Percentiles rank a stretch among this genome's conserved stretches.
phyloP scores from a whole-genome alignment of 2,888 invertebrate genomes.

The Fragum sueziense region DNA sequence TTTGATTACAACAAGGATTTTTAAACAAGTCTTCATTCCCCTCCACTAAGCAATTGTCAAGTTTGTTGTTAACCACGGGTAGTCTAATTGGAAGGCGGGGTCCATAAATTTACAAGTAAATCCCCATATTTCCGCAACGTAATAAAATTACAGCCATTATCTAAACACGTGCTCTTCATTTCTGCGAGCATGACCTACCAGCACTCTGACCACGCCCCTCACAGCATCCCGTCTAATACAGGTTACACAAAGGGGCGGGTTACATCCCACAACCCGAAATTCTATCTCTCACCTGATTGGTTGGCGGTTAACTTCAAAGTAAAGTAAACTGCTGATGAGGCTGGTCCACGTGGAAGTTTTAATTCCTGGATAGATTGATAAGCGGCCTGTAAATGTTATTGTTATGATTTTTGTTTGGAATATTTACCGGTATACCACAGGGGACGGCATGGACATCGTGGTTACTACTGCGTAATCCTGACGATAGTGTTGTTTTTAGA shows the following conservation, averaged over 20 bases:
- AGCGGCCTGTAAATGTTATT: constrained; percentile 48
- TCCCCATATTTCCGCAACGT: constrained; percentile 12
- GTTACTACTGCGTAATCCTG: too few relatives aligned
- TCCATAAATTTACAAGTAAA: constrained; percentile 8
- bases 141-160: constrained; percentile 15
- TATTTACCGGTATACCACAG: constrained; percentile 28
- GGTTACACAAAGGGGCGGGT: constrained; percentile 2
- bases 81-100: constrained; percentile 37
- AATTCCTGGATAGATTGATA: constrained; percentile 44
- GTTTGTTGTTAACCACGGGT: constrained; percentile 22
- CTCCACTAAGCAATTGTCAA: background rate
- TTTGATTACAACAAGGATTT: background rate
- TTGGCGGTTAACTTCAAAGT: constrained; percentile 39
- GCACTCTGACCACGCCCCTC: background rate
- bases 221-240: constrained; percentile 5
- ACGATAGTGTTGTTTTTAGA: too few relatives aligned
- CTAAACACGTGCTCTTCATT: constrained; percentile 25
- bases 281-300: constrained; percentile 35
- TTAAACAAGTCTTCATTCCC: background rate
- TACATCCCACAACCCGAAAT: background rate
- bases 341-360: constrained; percentile 26
- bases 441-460: constrained; percentile 38
- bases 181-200: constrained; percentile 4
- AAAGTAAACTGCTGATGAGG: constrained; percentile 29
- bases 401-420: constrained; percentile 49